These are phyloP conservation scores for Drosophila paulistorum DNA, from an alignment of 1,140 invertebrate species.

Conservation along the genomic window DNA sequence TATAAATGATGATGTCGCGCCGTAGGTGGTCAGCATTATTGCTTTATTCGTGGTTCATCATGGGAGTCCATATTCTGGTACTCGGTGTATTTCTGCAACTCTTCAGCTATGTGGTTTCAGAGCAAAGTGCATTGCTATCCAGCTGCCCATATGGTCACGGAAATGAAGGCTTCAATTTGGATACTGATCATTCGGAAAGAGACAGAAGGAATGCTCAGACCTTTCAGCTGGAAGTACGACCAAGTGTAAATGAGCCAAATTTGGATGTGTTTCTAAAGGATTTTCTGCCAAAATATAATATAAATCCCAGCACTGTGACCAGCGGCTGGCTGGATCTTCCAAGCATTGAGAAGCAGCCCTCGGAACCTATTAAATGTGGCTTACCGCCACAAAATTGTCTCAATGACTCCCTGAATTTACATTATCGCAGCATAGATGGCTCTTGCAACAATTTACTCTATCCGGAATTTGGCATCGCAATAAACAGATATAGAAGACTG, in stretches of 20 bases:
- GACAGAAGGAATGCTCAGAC: conserved; percentile 31
- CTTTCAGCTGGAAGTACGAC: conserved; percentile 32
- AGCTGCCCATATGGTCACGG: conserved; percentile 45
- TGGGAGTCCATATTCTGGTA: conserved; percentile 32
- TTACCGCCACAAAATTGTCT: conserved; percentile 58
- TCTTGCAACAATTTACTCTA: conserved; percentile 92
- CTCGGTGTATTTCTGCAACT: conserved; percentile 16
- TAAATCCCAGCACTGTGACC: conserved; percentile 10
- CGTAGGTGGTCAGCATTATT: conserved; percentile 35
- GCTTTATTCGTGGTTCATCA: conserved; percentile 23
- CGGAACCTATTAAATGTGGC: conserved; percentile 49
- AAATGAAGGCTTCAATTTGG: background rate
- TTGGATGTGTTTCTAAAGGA: conserved; percentile 53
- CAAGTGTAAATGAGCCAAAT: conserved; percentile 38
- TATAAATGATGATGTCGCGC: background rate
- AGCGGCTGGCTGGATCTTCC: conserved; percentile 28
- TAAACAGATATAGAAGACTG: conserved; percentile 88
- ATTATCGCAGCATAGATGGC: conserved; percentile 92
- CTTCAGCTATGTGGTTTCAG: conserved; percentile 7
- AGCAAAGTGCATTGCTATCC: conserved; percentile 2
- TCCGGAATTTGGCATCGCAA: conserved; percentile 89
- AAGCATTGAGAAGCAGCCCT: background rate
- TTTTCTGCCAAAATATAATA: conserved; percentile 44
- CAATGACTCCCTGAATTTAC: conserved; percentile 83
- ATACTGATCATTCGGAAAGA: background rate